Base-by-base conservation (phyloP, 1,140 invertebrate species). In the Teleopsis dalmanni region DNA sequence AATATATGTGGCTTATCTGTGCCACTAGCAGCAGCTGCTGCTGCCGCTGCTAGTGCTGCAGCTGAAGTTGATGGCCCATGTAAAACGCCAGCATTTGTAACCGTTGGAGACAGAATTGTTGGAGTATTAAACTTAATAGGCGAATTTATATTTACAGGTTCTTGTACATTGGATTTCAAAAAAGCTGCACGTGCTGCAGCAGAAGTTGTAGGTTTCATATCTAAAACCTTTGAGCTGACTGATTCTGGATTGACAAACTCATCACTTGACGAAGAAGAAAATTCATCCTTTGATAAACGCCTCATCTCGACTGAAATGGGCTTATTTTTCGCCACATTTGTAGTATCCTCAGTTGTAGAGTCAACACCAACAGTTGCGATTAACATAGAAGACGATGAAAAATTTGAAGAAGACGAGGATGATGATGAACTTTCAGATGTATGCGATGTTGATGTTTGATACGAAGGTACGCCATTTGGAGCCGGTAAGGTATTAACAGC, bases 201-300 rank as follows among this genome's bases (percentile, higher is more conserved):
- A 2, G 64, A 68, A 10, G 64, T 68, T 36, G 59, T 65, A 14
- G 65, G 54, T 44, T 62, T 57, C 3, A 60, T 58, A 6, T 54
- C 58, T 11, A 58, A 37, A 29, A 63, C 57, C 2, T 27, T 23
- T 2, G 34, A 16, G 23, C 31, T 46, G 5, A 25, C 45, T 16
- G 14, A 7, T n/a, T 43, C 48, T 36, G 50, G 48, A 25, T 47
- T 14, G 25, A 29, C 55, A 34, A 62, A 68, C 34, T 69, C 65
- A 42, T 69, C 65, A 37, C 64, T 61, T 23, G 73, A 76, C 25
- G 71, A 73, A 46, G 67, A 70, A 4, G 73, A 67, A 1, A 74
- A 77, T 47, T 84, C 81, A 55, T 83, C 81, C 62, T 84, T 84
- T 38, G 80, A 82, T 29, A 78, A 72, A 29, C 80, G 71, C 35